A percentile compares a stretch with the other conserved stretches of the same genome.
These are phyloP conservation scores for Cheilosia vulpina DNA, from an alignment of 2,888 invertebrate genomes.

Conservation along the genomic window DNA sequence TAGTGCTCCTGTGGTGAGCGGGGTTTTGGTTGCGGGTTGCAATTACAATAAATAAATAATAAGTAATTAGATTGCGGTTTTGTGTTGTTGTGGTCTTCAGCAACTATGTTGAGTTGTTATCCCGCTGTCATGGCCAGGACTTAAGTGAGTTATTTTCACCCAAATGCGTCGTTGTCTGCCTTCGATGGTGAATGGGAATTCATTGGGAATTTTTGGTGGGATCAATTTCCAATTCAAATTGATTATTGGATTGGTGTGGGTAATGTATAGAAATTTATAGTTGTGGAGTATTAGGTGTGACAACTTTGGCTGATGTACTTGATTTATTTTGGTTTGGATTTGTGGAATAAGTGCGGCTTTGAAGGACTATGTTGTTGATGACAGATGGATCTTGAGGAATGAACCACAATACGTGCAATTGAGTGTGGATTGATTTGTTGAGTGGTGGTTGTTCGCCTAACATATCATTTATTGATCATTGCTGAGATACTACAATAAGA, in stretches of 20 bases:
- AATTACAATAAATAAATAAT: slow-evolving; percentile 76
- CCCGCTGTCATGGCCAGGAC: slow-evolving; percentile 69
- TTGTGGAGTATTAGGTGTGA: slow-evolving; percentile 57
- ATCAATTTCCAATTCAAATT: slow-evolving; percentile 75
- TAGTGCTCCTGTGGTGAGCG: slow-evolving; percentile 37
- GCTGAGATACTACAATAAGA: too few species aligned
- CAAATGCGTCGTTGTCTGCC: background rate
- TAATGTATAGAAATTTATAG: slow-evolving; percentile 51
- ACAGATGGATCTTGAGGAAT: too few species aligned
- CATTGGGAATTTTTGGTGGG: slow-evolving; percentile 34
- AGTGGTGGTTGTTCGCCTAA: too few species aligned
- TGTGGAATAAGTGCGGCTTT: background rate
- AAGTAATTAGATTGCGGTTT: slow-evolving; percentile 77
- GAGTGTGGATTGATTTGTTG: too few species aligned
- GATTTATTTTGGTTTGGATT: slow-evolving; percentile 53
- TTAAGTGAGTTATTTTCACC: slow-evolving; percentile 69
- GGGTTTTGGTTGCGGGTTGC: slow-evolving; percentile 55
- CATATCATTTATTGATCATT: too few species aligned
- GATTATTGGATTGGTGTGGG: slow-evolving; percentile 57
- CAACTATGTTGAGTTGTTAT: slow-evolving; percentile 53
- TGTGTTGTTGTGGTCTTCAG: slow-evolving; percentile 61
- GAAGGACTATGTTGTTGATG: background rate
- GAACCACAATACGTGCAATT: too few species aligned
- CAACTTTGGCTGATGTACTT: slow-evolving; percentile 41
- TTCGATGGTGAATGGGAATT: slow-evolving; percentile 22